Base-by-base conservation (phyloP, 2,888 invertebrate genomes). In the Calliphora vomitoria region DNA sequence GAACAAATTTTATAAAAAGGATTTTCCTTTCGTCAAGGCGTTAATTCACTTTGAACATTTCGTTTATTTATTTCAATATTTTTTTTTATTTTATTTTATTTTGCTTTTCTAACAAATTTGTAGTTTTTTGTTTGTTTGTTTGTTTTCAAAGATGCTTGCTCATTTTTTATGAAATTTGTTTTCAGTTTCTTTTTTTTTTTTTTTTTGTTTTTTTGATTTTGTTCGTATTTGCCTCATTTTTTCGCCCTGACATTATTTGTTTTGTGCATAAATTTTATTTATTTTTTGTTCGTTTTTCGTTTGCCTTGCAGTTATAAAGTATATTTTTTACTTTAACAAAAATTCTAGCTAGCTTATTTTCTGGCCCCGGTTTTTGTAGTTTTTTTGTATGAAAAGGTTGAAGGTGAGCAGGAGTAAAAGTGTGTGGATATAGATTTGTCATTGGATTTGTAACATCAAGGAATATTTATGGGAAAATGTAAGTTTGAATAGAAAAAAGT, bases 21-120 rank as follows among this genome's bases (percentile, higher is more conserved):
- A 87, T 87, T 87, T 87, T 87, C 79, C 84, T 82, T 82, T 87
- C 85, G 87, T 87, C 85, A 85, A 87, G 87, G 87, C 87, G 87
- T 87, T 87, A 87, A 87, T 87, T 85, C 87, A 87, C 87, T 87
- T 87, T 85, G 87, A 87, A 75, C 85, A 87, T 87, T 78, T 76
- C 80, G 82, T 82, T 84, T 81, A 85, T 82, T 85, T 87, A 82
- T 87, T 85, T 87, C 76, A 78, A 78, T 87, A 72, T 66, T 58
- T 72, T 69, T 55, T 71, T 60, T 68, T 31, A 58, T 47, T 53
- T 74, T 53, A 41, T 62, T 75, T 71, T 31, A 62, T 71, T 55
- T 55, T 38, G 41, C n/a, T 58, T 74, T 74, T 50, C 58, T 82
- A 84, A 68, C 75, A 66, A 78, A 41, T 81, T 80, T 78, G 69